Percentiles rank a stretch among this genome's conserved stretches.
Evolutionary conservation across 2,797 vertebrate species (phyloP).

Genomic region (Tadarida brasiliensis): DNA sequence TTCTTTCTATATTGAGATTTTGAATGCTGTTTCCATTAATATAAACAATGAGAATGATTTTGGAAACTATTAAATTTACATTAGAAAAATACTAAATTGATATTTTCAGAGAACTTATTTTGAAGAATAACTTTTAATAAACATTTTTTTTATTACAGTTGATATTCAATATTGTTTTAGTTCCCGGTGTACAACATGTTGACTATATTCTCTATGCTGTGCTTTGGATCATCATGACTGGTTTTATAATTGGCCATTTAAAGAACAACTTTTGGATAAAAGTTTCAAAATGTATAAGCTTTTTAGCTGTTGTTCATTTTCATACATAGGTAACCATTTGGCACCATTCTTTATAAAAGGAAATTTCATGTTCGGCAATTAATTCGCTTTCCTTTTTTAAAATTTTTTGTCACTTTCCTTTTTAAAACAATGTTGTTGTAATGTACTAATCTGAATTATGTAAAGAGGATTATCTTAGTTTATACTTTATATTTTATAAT

Average conservation of each 20-base stretch:
- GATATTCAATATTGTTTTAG: background rate
- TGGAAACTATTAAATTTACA: background rate
- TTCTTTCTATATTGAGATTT: conserved; percentile 48
- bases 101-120: conserved; percentile 50
- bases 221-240: background rate
- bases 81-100: background rate
- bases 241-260: background rate
- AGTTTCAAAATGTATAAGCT: background rate
- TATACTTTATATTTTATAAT: conserved; percentile 84
- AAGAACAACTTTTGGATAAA: conserved; percentile 41
- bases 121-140: background rate
- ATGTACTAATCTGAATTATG: conserved; percentile 80
- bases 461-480: conserved; percentile 76
- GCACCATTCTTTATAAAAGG: conserved; percentile 75
- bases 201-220: background rate
- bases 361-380: conserved; percentile 79
- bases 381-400: conserved; percentile 83
- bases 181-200: background rate
- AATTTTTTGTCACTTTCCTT: conserved; percentile 80
- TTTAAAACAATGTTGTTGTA: conserved; percentile 69
- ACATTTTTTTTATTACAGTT: background rate
- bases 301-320: conserved; percentile 25
- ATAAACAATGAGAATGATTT: background rate
- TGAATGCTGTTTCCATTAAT: background rate
- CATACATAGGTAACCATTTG: conserved; percentile 48